Evolutionary conservation across 1,140 invertebrate genomes (phyloP).

Genomic region (Amphibalanus amphitrite): DNA sequence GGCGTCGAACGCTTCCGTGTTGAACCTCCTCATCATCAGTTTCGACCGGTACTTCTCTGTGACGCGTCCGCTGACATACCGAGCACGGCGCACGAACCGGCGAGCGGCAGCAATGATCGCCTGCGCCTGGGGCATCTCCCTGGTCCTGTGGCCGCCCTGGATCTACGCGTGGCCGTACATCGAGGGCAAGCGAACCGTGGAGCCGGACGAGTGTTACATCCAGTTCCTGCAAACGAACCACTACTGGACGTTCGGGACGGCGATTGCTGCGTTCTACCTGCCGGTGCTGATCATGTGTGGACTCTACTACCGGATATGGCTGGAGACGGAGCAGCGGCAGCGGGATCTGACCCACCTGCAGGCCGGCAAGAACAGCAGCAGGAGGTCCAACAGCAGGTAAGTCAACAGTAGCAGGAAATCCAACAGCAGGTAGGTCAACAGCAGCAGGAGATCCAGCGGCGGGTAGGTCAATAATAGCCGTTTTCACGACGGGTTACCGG

Average conservation of each 20-base stretch:
- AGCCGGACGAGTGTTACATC: conserved; percentile 81
- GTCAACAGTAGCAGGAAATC: too few relatives aligned
- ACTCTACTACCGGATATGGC: conserved; percentile 86
- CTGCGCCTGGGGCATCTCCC: conserved; percentile 72
- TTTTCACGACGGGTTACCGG: too few relatives aligned
- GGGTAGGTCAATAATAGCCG: too few relatives aligned
- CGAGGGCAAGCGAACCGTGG: conserved; percentile 74
- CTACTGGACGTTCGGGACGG: conserved; percentile 89
- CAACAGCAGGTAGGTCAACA: too few relatives aligned
- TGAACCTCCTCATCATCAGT: conserved; percentile 86
- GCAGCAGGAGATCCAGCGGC: too few relatives aligned
- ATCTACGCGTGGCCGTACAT: conserved; percentile 99
- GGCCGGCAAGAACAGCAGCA: conserved; percentile 43
- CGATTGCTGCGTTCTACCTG: conserved; percentile 91
- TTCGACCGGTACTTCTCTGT: conserved; percentile 67
- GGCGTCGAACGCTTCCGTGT: conserved; percentile 81
- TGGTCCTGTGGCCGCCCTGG: conserved; percentile 93
- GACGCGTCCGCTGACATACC: conserved; percentile 88
- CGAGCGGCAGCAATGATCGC: conserved; percentile 89
- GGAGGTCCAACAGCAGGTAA: neutral
- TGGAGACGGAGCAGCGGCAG: conserved; percentile 88
- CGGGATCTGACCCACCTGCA: conserved; percentile 90
- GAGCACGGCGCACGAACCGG: conserved; percentile 80
- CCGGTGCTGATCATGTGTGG: conserved; percentile 87
- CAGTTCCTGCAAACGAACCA: conserved; percentile 97